Percentiles rank a stretch among this genome's conserved stretches.
Evolutionary conservation across 2,113 vertebrate species (phyloP).

Genomic region (Corydoras maculifer): DNA sequence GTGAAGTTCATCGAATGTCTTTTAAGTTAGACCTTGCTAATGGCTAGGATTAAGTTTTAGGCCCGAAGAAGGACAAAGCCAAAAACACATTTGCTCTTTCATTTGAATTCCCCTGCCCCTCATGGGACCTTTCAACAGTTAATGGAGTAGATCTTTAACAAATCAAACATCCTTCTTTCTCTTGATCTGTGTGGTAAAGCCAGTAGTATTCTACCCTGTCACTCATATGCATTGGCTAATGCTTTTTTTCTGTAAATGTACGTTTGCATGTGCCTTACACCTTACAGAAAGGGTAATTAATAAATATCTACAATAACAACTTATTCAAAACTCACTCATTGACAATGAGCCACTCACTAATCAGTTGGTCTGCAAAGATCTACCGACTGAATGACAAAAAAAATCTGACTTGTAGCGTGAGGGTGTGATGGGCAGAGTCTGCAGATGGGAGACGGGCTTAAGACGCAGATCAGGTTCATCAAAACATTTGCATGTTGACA

Average conservation of each 20-base stretch:
- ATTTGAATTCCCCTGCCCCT: background rate
- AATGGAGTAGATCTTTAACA: background rate
- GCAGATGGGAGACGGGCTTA: no score
- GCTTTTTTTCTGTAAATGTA: background rate
- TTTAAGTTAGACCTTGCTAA: slow-evolving; percentile 2
- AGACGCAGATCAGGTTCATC: no score
- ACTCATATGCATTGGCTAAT: background rate
- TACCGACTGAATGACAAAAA: no score
- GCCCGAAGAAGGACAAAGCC: background rate
- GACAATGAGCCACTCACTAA: no score
- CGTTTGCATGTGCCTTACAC: background rate
- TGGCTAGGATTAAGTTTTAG: background rate
- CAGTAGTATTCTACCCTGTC: background rate
- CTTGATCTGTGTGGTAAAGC: background rate
- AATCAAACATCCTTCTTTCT: background rate
- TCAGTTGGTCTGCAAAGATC: no score
- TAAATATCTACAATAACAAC: no score
- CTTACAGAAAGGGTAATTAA: no score
- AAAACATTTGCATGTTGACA: no score
- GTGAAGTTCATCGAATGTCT: slow-evolving; percentile 15
- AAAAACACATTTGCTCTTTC: background rate
- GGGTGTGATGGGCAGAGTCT: no score
- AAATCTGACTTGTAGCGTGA: no score
- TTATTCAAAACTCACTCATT: no score
- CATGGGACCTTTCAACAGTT: background rate